Conservation (phyloP, 2,113 vertebrate genomes). For the Mus musculus region DNA sequence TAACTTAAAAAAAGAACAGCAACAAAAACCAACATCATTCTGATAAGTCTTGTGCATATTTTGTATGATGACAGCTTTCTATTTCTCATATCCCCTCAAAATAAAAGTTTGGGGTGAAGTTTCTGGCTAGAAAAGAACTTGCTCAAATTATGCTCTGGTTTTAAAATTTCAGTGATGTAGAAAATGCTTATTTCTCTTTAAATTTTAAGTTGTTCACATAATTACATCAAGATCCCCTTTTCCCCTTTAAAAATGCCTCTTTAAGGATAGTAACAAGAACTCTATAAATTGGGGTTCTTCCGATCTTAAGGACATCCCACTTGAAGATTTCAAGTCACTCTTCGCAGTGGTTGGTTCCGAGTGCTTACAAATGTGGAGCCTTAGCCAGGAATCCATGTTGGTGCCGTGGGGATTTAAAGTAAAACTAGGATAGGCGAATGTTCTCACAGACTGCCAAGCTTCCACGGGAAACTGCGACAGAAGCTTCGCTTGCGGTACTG, state of each 20-base stretch:
- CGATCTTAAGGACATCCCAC: background rate
- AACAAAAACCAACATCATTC: background rate
- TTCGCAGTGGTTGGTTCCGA: slow-evolving; percentile 30
- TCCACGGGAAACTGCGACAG: background rate
- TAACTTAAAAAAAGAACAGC: background rate
- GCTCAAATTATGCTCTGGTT: background rate
- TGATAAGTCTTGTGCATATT: background rate
- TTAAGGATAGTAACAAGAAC: slow-evolving; percentile 2
- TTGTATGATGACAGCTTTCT: background rate
- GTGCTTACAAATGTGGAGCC: slow-evolving; percentile 40
- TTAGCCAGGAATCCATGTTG: slow-evolving; percentile 44
- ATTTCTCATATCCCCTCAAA: background rate
- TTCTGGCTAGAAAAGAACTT: background rate
- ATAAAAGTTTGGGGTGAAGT: background rate
- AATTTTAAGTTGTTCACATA: slow-evolving; percentile 2
- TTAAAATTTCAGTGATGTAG: background rate
- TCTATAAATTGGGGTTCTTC: background rate
- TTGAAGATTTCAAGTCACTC: slow-evolving; percentile 34
- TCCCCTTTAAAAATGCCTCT: background rate
- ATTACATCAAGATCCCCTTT: background rate
- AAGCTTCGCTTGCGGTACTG: background rate
- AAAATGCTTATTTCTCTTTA: background rate
- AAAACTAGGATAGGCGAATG: slow-evolving; percentile 15
- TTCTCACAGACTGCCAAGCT: background rate
- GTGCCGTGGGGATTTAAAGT: slow-evolving; percentile 62